Evolutionary conservation across 2,888 invertebrate species (phyloP).

Genomic region (Cataglyphis livida): DNA sequence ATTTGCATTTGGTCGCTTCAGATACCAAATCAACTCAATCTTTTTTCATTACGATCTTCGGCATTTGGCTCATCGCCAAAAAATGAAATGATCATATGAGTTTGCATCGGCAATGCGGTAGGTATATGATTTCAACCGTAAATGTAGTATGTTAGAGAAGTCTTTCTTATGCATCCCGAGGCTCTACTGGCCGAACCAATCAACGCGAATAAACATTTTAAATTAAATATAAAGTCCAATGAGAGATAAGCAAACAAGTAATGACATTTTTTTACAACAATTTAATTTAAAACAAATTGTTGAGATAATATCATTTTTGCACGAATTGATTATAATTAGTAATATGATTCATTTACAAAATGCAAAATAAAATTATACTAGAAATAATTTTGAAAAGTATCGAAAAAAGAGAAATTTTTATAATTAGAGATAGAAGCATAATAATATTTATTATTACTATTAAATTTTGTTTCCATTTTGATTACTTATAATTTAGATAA

Average conservation of each 20-base stretch:
- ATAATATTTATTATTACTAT: neutral
- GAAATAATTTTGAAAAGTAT: neutral
- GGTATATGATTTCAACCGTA: constrained; percentile 18
- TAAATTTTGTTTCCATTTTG: neutral
- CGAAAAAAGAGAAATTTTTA: neutral
- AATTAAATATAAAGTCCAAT: constrained; percentile 32
- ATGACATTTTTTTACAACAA: neutral
- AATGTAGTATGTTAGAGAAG: constrained; percentile 26
- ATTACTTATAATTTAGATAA: neutral
- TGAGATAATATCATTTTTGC: neutral
- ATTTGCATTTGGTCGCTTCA: neutral
- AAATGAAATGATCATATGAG: constrained; percentile 37
- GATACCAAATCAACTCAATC: neutral
- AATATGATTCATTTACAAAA: neutral
- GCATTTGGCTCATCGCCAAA: constrained; percentile 29
- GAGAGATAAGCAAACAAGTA: neutral
- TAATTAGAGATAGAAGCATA: neutral
- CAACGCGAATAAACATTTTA: neutral
- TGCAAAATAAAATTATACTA: neutral
- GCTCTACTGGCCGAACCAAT: neutral
- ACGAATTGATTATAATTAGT: neutral
- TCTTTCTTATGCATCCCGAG: constrained; percentile 12
- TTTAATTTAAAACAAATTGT: neutral
- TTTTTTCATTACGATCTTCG: constrained; percentile 20
- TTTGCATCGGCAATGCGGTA: constrained; percentile 56